Base-by-base conservation (phyloP, 1,140 invertebrate genomes). In the Drosophila pseudoananassae region DNA sequence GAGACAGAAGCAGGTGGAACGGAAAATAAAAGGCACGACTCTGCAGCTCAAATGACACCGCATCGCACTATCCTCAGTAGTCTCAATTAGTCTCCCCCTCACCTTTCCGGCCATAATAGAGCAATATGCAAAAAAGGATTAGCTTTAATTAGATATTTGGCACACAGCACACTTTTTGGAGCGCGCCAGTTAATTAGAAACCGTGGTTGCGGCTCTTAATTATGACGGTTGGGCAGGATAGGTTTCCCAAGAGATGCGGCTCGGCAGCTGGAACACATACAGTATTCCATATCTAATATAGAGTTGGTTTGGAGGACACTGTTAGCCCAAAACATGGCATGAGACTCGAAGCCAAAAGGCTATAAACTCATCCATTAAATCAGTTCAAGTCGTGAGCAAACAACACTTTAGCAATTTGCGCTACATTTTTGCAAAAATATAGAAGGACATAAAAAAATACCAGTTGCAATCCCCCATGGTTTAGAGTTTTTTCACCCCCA, bases 101-200 rank as follows among this genome's bases (percentile, higher is more conserved):
- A 40, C 40, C 8, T 40, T 38, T 46, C 23, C 29, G n/a, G 29
- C 7, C 25, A 45, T 20, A 38, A 23, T 43, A 52, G 27, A 54
- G 56, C 66, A 56, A 66, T 88, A 66, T 73, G 68, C 73, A 64
- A 49, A 56, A 71, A 76, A 65, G 81, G 78, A 90, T 85, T 82
- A 78, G 61, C 69, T 77, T 81, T 81, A 90, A 85, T 90, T 81
- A 78, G 57, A 52, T 53, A 71, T 70, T 59, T 64, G 64, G 73
- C 65, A 38, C 65, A 38, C 29, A 33, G 56, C 54, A 70, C 49
- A 79, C 49, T 63, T 65, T 59, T 66, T 55, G 2, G 66, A 56
- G 46, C 33, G 33, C 60, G 46, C 45, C 29, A 74, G 69, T 71
- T 74, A 85, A 80, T 85, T 80, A 85, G 77, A 60, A 63, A 43